phyloP scores from a whole-genome alignment of 2,797 vertebrate species.

The Clarias pachynema region DNA sequence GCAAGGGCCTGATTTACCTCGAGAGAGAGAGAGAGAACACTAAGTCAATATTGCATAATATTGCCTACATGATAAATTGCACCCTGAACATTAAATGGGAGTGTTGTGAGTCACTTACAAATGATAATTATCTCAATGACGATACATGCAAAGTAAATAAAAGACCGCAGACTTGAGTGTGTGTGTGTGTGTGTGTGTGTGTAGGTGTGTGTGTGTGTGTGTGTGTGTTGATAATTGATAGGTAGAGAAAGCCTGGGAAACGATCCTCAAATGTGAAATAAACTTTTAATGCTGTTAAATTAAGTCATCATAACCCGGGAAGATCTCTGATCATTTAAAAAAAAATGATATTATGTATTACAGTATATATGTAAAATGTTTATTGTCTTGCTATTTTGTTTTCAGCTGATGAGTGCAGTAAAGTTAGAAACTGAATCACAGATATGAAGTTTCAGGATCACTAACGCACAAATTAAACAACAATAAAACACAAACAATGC shows the following conservation, averaged over 20 bases:
- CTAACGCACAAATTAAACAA: too few species aligned
- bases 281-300: not conserved
- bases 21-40: too few species aligned
- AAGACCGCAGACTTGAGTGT: not conserved
- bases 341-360: too few species aligned
- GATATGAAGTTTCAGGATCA: too few species aligned
- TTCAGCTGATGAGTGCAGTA: too few species aligned
- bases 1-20: not conserved
- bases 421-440: too few species aligned
- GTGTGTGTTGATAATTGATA: not conserved
- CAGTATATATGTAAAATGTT: too few species aligned
- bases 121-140: not conserved
- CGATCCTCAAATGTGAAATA: too few species aligned
- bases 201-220: too few species aligned
- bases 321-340: too few species aligned
- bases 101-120: constrained; percentile 1
- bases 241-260: not conserved
- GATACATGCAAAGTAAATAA: not conserved
- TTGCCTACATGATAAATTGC: not conserved
- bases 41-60: not conserved
- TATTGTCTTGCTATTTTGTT: too few species aligned
- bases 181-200: not conserved
- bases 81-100: not conserved
- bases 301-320: not conserved
- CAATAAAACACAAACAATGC: too few species aligned